Conservation (phyloP, 2,888 invertebrate genomes). For the Scelioninae gen. 2 region DNA sequence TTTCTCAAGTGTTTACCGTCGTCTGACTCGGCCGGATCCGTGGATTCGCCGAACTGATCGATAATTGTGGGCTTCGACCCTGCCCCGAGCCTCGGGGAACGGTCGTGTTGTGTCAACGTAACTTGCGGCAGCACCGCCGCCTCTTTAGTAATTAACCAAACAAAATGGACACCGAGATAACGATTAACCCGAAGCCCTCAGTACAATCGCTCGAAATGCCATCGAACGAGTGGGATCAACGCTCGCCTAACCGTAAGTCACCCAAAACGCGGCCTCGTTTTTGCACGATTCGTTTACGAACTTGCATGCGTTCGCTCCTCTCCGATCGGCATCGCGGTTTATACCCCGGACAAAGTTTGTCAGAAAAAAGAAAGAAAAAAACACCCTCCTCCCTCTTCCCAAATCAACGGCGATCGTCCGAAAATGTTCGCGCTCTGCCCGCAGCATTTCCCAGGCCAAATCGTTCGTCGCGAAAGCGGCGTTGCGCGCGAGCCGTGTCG, state of each 20-base stretch:
- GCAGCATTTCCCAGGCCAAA: too few species aligned
- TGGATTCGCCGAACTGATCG: constrained; percentile 55
- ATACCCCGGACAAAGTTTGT: too few species aligned
- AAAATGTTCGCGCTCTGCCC: too few species aligned
- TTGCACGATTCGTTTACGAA: too few species aligned
- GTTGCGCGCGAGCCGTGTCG: too few species aligned
- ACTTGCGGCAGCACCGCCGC: constrained; percentile 75
- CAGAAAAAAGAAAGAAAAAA: too few species aligned
- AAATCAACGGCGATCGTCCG: too few species aligned
- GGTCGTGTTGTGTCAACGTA: constrained; percentile 70
- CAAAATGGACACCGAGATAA: constrained; percentile 76
- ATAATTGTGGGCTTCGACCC: constrained; percentile 58
- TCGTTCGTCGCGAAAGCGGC: too few species aligned
- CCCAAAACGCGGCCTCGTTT: neutral
- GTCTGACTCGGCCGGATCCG: constrained; percentile 21
- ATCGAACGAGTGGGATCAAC: constrained; percentile 67
- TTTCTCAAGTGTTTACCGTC: constrained; percentile 13
- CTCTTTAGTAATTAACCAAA: constrained; percentile 75
- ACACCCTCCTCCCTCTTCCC: too few species aligned
- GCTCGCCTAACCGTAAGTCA: constrained; percentile 67
- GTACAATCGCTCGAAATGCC: constrained; percentile 69
- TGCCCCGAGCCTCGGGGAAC: constrained; percentile 54
- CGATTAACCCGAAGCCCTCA: constrained; percentile 71
- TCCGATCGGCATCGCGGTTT: too few species aligned
- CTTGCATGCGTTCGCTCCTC: too few species aligned